Percentiles rank a stretch among this genome's conserved stretches.
These are phyloP conservation scores for Acromyrmex heyeri DNA, from an alignment of 1,140 invertebrate species.

Conservation along the genomic window DNA sequence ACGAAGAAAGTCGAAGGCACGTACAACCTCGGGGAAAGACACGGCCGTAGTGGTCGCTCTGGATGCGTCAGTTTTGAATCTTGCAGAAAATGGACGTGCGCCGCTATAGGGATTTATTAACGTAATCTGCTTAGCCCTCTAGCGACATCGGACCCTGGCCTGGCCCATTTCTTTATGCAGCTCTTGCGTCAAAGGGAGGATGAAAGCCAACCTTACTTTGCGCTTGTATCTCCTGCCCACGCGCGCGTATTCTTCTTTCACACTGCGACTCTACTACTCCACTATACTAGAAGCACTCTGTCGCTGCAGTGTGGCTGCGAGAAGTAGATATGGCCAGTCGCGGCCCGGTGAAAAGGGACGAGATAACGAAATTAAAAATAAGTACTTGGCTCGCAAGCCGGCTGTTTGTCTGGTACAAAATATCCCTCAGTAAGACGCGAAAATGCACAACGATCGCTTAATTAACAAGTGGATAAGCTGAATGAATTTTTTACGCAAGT, in stretches of 20 bases:
- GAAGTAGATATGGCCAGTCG: constrained; percentile 44
- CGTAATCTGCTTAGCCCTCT: constrained; percentile 77
- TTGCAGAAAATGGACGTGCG: constrained; percentile 67
- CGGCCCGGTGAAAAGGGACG: constrained; percentile 46
- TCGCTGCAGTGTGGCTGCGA: constrained; percentile 48
- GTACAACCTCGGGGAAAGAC: constrained; percentile 64
- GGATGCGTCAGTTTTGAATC: constrained; percentile 70
- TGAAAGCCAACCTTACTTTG: constrained; percentile 58
- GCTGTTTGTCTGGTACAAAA: constrained; percentile 48
- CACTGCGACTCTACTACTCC: constrained; percentile 13
- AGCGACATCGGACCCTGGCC: constrained; percentile 55
- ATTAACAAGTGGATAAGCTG: constrained; percentile 49
- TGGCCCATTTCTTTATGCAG: constrained; percentile 61
- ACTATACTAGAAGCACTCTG: not conserved
- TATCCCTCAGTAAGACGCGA: constrained; percentile 31
- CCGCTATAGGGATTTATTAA: constrained; percentile 76
- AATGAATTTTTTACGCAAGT: not conserved
- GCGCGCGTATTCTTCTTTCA: constrained; percentile 35
- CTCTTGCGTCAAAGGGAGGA: constrained; percentile 53
- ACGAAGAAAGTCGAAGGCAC: constrained; percentile 66
- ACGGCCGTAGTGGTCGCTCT: constrained; percentile 58
- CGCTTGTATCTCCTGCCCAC: constrained; percentile 23
- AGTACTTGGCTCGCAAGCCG: constrained; percentile 47
- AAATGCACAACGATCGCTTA: constrained; percentile 51
- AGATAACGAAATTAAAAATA: constrained; percentile 57